Base-by-base conservation (phyloP, 2,888 invertebrate genomes). In the Aromia moschata region DNA sequence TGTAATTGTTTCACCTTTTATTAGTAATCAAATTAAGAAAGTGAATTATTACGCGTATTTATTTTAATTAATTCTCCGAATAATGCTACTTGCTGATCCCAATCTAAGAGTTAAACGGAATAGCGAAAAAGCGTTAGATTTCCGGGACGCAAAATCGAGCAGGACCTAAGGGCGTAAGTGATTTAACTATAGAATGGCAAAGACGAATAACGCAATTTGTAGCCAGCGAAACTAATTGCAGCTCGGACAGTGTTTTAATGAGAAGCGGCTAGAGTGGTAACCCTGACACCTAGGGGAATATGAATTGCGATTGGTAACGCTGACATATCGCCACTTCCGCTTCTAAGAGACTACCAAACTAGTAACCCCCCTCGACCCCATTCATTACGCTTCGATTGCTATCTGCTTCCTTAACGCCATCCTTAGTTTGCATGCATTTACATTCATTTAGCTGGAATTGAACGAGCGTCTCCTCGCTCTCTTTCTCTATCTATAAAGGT, bases 181-280 rank as follows among this genome's bases (percentile, higher is more conserved):
- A 70, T 72, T 72, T 70, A 72, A 72, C 70, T 69, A 68, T 61
- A 63, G 64, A 69, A 67, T 80, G 80, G 80, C 80, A 80, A 80
- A 80, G 81, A 81, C 80, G 79, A 79, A 81, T 80, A 80, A 80
- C 79, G 80, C 79, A 80, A 81, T 81, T 81, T 81, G 81, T 80
- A 79, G 74, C 70, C 76, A 70, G 75, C 73, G 75, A 77, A 79
- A 81, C 80, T 81, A 81, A 81, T 81, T 79, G 80, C 76, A 76
- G 79, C 80, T 75, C 76, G 81, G 81, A 81, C 81, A 80, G 79
- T 79, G 79, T 81, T 81, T 81, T 81, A 81, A 81, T 81, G 80
- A 80, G 78, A 77, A 75, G 79, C 78, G 79, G 79, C 79, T 74
- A 71, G 68, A 77, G 78, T 74, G 79, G 79, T 77, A 76, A 74